Evolutionary conservation across 2,888 invertebrate species (phyloP).

Genomic region (Rhagonycha lutea): DNA sequence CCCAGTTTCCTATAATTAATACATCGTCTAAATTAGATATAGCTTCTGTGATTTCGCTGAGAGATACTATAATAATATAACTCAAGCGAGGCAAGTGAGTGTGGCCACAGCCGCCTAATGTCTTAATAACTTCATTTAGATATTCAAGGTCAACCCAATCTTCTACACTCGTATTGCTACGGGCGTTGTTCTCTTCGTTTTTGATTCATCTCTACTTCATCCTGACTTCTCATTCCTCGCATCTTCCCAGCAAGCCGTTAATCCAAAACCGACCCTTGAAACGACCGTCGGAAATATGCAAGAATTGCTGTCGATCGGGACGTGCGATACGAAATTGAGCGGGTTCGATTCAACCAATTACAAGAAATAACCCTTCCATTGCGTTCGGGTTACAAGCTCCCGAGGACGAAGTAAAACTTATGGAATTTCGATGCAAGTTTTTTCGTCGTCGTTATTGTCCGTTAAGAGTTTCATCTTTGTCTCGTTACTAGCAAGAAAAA

Average conservation of each 20-base stretch:
- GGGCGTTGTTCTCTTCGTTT: slow-evolving; percentile 35
- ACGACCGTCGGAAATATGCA: background rate
- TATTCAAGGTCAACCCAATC: slow-evolving; percentile 52
- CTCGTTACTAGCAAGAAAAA: slow-evolving; percentile 3
- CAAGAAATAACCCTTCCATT: slow-evolving; percentile 20
- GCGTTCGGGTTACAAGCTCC: slow-evolving; percentile 24
- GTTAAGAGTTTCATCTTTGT: slow-evolving; percentile 34
- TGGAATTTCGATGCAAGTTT: slow-evolving; percentile 51
- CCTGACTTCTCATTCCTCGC: slow-evolving; percentile 15
- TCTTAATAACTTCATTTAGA: slow-evolving; percentile 57
- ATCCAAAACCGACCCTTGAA: background rate
- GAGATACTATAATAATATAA: slow-evolving; percentile 51
- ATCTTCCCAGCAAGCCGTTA: background rate
- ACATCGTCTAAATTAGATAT: slow-evolving; percentile 52
- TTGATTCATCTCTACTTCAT: slow-evolving; percentile 29
- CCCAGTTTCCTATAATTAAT: slow-evolving; percentile 50
- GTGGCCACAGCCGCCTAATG: slow-evolving; percentile 54
- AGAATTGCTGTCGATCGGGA: background rate
- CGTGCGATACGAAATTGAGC: background rate
- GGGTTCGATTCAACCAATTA: background rate
- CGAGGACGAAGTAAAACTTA: slow-evolving; percentile 43
- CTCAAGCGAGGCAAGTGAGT: slow-evolving; percentile 50
- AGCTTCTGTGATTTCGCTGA: slow-evolving; percentile 53
- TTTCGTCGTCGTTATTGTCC: slow-evolving; percentile 41
- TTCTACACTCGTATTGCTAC: slow-evolving; percentile 35